Conservation (phyloP, 2,113 vertebrate species). For the Nerophis ophidion region DNA sequence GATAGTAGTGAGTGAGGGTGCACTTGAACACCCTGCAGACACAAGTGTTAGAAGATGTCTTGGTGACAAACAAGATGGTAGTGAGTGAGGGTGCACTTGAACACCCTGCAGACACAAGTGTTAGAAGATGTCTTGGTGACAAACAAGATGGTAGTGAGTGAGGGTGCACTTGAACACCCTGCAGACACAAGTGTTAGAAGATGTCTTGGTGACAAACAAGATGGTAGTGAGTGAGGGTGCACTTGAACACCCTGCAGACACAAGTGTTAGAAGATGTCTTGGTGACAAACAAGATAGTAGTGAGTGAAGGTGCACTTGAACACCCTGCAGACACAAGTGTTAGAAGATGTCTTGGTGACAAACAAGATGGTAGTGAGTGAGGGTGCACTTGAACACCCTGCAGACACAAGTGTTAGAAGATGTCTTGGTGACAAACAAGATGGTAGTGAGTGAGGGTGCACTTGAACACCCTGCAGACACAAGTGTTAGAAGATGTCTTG, state of each 20-base stretch:
- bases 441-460: no score
- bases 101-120: slow-evolving; percentile 74
- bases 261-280: slow-evolving; percentile 4
- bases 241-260: slow-evolving; percentile 86
- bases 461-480: slow-evolving; percentile 83
- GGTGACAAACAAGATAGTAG: no score
- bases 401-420: slow-evolving; percentile 38
- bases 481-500: slow-evolving; percentile 3
- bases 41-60: slow-evolving; percentile 4
- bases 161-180: slow-evolving; percentile 93
- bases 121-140: slow-evolving; percentile 11
- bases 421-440: no score
- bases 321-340: slow-evolving; percentile 71
- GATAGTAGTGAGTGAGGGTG: no score
- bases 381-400: slow-evolving; percentile 92
- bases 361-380: no score
- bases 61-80: no score
- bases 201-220: no score
- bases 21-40: slow-evolving; percentile 88
- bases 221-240: no score
- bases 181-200: slow-evolving; percentile 43
- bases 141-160: no score
- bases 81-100: slow-evolving; percentile 93
- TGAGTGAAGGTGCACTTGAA: slow-evolving; percentile 96
- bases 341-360: neutral